These are phyloP conservation scores for Drosophila kambysellisi DNA, from an alignment of 2,888 invertebrate species.

Conservation along the genomic window DNA sequence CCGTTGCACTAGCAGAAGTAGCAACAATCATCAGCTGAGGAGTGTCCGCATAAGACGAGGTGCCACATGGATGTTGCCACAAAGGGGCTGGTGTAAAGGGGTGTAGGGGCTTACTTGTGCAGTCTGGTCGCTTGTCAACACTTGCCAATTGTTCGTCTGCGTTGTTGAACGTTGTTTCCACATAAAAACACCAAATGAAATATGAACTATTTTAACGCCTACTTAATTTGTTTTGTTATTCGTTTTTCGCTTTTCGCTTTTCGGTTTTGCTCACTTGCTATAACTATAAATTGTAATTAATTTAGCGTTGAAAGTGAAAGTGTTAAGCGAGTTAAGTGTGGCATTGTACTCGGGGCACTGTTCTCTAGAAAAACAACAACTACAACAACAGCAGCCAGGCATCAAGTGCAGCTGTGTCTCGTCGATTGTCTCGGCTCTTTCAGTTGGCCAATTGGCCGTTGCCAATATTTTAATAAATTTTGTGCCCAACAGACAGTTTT, in stretches of 20 bases:
- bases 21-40: slow-evolving; percentile 35
- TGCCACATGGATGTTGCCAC: slow-evolving; percentile 22
- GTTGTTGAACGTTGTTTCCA: slow-evolving; percentile 64
- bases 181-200: slow-evolving; percentile 77
- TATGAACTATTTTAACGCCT: slow-evolving; percentile 85
- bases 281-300: slow-evolving; percentile 79
- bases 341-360: slow-evolving; percentile 1
- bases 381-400: neutral
- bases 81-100: neutral
- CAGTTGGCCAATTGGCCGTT: slow-evolving; percentile 29
- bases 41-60: slow-evolving; percentile 45
- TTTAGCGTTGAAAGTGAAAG: slow-evolving; percentile 79
- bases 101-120: neutral
- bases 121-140: slow-evolving; percentile 64
- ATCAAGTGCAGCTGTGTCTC: slow-evolving; percentile 75
- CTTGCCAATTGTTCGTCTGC: slow-evolving; percentile 80
- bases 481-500: slow-evolving; percentile 59
- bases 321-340: slow-evolving; percentile 62
- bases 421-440: neutral
- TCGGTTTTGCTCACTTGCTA: slow-evolving; percentile 31
- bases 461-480: slow-evolving; percentile 70
- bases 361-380: neutral
- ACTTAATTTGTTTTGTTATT: slow-evolving; percentile 82
- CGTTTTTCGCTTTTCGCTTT: slow-evolving; percentile 47
- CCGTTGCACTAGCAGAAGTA: slow-evolving; percentile 12